Percentiles rank a stretch among this genome's conserved stretches.
These are phyloP conservation scores for Parambassis ranga DNA, from an alignment of 2,797 vertebrate species.

Conservation along the genomic window DNA sequence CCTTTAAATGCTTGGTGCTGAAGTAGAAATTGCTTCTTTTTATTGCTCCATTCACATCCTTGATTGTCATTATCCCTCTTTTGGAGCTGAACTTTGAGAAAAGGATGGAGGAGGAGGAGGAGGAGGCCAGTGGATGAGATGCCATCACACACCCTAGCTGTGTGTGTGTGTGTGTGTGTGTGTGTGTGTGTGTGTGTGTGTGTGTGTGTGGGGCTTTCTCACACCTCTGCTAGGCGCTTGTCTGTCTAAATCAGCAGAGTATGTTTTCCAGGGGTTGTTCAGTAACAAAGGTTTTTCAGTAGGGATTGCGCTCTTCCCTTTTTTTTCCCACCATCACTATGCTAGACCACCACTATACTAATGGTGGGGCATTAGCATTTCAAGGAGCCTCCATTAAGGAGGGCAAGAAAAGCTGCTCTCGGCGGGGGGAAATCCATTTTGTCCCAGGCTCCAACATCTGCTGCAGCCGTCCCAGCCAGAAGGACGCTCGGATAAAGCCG, in stretches of 20 bases:
- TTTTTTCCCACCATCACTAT: conserved; percentile 86
- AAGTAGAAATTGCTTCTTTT: conserved; percentile 57
- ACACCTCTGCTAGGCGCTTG: conserved; percentile 34
- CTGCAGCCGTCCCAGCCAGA: conserved; percentile 94
- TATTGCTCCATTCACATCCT: conserved; percentile 48
- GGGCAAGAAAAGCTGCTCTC: conserved; percentile 91
- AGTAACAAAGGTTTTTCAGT: conserved; percentile 86
- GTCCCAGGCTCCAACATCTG: conserved; percentile 94
- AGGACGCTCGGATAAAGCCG: conserved; percentile 90
- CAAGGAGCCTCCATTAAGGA: conserved; percentile 91
- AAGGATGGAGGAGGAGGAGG: conserved; percentile 11
- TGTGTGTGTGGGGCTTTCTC: conserved; percentile 43
- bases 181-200: conserved; percentile 51
- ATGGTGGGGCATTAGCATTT: conserved; percentile 92
- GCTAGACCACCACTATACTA: conserved; percentile 86
- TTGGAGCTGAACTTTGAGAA: conserved; percentile 59
- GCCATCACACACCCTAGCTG: conserved; percentile 56
- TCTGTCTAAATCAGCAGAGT: conserved; percentile 76
- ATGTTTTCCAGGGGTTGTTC: conserved; percentile 81
- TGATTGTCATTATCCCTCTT: conserved; percentile 63
- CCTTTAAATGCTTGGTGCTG: conserved; percentile 55
- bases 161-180: conserved; percentile 53
- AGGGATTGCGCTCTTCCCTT: conserved; percentile 77
- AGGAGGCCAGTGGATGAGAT: conserved; percentile 43
- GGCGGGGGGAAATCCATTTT: conserved; percentile 90